phyloP scores from a whole-genome alignment of 2,888 invertebrate genomes.

The Clunio marinus region DNA sequence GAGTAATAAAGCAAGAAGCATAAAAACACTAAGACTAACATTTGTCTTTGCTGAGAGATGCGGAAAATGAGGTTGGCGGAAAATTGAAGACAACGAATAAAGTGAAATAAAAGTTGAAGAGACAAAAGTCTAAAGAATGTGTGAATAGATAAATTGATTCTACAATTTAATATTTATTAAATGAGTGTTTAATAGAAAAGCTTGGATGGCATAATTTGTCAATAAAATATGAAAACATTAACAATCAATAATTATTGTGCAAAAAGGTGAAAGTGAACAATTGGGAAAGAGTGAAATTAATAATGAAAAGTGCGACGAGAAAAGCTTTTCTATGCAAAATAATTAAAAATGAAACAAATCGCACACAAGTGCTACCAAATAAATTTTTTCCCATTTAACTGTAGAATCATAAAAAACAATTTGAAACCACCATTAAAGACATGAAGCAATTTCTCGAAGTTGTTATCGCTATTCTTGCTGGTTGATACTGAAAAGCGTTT shows the following conservation, averaged over 20 bases:
- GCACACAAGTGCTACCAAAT: slow-evolving; percentile 20
- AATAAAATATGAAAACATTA: not conserved
- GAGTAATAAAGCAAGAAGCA: too few relatives aligned
- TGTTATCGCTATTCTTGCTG: not conserved
- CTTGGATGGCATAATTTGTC: too few relatives aligned
- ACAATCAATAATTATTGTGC: not conserved
- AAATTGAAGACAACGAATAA: too few relatives aligned
- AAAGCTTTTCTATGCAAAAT: not conserved
- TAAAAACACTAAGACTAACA: too few relatives aligned
- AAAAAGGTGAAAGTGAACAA: not conserved
- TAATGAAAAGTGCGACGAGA: not conserved
- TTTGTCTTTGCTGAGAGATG: too few relatives aligned
- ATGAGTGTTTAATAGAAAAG: too few relatives aligned
- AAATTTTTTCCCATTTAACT: slow-evolving; percentile 4
- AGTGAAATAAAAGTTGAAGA: too few relatives aligned
- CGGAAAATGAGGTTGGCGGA: too few relatives aligned
- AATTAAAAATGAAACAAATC: slow-evolving; percentile 16
- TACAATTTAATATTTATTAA: too few relatives aligned
- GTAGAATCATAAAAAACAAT: slow-evolving; percentile 28
- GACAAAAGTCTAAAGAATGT: too few relatives aligned
- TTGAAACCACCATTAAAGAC: slow-evolving; percentile 10
- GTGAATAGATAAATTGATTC: too few relatives aligned
- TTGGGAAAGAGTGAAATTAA: not conserved
- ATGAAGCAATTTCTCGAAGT: not conserved
- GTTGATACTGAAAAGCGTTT: not conserved